Evolutionary conservation across 1,140 invertebrate species (phyloP), one percentile per base, ranked within the genome.

Genomic region (Neomicropteryx cornuta): DNA sequence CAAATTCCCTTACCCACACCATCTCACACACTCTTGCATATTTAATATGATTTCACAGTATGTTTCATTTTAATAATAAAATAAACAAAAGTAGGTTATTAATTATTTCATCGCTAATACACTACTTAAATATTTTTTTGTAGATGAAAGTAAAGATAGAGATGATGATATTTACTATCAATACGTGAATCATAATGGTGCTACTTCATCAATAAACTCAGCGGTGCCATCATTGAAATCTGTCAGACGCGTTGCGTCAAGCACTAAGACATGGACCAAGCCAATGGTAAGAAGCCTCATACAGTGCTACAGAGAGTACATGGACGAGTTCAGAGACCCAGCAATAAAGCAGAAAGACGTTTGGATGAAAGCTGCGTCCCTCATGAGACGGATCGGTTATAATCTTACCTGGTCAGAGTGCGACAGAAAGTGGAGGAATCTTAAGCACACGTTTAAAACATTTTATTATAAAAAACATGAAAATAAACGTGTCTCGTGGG

Each of bases 371-470:
- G 36, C 23, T 28, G 22, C 36, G 5, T 24, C 4, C n/a, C 17
- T 38, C 6, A 38, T 38, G 36, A 38, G 20, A 20, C 2, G 30
- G 18, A n/a, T 19, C 18, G 24, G 24, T 14, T 38, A 29, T 19
- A 29, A 38, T 16, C 14, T 38, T 3, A 29, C 22, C 13, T 38
- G 36, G 36, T 38, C 36, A 3, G 24, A 38, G 10, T 38, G 36
- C 21, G 36, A 38, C 30, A 27, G 36, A 29, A 38, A 38, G 21
- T 38, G 36, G 36, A 28, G 36, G 16, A 38, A 38, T 17, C 24
- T 38, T 3, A 38, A 38, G 18, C 36, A 38, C 14, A 38, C 36
- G n/a, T 38, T 38, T 38, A 38, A 38, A 13, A 38, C 28, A 16
- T 38, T 29, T 38, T 38, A 38, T 18, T 38, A 38, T 17, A 17